Conservation (phyloP, 2,797 vertebrate genomes). For the Premnoplex brunnescens region DNA sequence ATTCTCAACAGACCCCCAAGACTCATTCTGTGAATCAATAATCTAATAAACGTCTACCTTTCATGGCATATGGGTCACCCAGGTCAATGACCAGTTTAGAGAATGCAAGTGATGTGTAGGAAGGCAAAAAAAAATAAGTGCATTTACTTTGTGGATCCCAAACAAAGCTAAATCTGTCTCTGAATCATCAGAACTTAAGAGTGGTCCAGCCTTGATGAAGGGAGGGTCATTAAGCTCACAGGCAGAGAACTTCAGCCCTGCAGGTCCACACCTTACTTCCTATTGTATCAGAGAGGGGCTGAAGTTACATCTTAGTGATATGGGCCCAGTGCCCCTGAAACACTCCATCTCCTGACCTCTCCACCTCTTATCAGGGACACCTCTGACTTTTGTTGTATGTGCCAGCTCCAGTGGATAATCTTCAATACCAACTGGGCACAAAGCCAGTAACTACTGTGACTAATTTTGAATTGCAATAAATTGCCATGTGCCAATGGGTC, state of each 20-base stretch:
- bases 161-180: neutral
- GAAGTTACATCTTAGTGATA: neutral
- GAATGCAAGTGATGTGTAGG: neutral
- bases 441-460: neutral
- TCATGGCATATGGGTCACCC: neutral
- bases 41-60: neutral
- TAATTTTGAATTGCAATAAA: slow-evolving; percentile 22
- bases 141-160: neutral
- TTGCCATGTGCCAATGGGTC: neutral
- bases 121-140: neutral
- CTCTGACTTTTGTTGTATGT: neutral
- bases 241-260: neutral
- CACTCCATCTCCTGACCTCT: neutral
- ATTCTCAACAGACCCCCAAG: neutral
- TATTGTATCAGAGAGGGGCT: neutral
- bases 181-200: neutral
- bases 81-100: neutral
- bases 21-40: neutral
- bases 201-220: neutral
- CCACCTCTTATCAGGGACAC: neutral
- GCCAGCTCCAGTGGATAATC: neutral
- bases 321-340: neutral
- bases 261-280: neutral
- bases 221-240: neutral
- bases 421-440: neutral